Percentiles rank a stretch among this genome's conserved stretches.
Conservation (phyloP, 2,113 vertebrate species). For the Ellobius talpinus region DNA sequence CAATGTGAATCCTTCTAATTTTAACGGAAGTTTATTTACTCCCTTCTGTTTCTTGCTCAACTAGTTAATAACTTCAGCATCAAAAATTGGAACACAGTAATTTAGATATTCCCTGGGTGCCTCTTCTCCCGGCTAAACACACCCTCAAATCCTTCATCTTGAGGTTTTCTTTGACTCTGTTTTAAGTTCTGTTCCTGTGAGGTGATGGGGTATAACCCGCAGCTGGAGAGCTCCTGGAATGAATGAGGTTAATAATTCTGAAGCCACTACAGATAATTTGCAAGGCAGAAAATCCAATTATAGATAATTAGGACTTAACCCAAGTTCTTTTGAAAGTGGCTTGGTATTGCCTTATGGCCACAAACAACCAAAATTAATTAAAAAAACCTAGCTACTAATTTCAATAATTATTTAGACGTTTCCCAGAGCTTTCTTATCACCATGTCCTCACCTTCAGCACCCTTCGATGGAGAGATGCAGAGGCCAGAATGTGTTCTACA, state of each 20-base stretch:
- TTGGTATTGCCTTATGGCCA: slow-evolving; percentile 37
- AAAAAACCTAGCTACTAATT: not conserved
- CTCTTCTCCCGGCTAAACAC: not conserved
- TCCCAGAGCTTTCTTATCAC: slow-evolving; percentile 78
- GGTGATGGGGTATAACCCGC: not conserved
- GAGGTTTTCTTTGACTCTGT: not conserved
- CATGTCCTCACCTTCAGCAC: slow-evolving; percentile 89
- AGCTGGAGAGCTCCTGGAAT: not conserved
- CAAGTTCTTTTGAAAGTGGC: not conserved
- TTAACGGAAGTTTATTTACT: slow-evolving; percentile 16
- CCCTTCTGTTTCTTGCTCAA: slow-evolving; percentile 19
- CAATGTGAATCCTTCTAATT: slow-evolving; percentile 17
- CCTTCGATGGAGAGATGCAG: slow-evolving; percentile 88
- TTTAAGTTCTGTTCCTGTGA: not conserved
- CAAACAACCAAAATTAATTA: slow-evolving; percentile 38
- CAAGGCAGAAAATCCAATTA: slow-evolving; percentile 56
- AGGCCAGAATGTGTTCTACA: slow-evolving; percentile 83
- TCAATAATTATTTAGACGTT: slow-evolving; percentile 75
- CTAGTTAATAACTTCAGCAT: slow-evolving; percentile 46
- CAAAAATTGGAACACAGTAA: not conserved
- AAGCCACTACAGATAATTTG: slow-evolving; percentile 6
- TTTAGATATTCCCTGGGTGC: slow-evolving; percentile 6
- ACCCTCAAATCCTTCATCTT: not conserved
- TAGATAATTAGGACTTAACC: slow-evolving; percentile 55
- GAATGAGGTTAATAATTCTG: not conserved